Base-by-base conservation (phyloP, 2,888 invertebrate species). In the Julus scandinavius region DNA sequence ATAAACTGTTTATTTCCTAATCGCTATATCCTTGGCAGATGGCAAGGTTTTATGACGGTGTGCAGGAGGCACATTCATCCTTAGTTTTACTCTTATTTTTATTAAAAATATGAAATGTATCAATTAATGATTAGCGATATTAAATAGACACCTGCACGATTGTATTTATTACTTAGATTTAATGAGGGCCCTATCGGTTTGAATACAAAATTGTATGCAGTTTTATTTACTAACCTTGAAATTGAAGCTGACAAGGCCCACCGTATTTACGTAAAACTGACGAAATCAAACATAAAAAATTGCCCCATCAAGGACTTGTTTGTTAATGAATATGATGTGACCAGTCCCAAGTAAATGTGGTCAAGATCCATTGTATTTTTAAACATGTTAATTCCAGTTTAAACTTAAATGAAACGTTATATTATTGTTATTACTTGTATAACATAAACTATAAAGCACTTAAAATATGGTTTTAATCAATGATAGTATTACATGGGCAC, bases 101-200 rank as follows among this genome's bases (percentile, higher is more conserved):
- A 72, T 72, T 72, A 72, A 72, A 72, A 72, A 72, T 72, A 72
- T 72, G 7, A 29, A 63, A 63, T 63, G 63, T 63, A 63, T 63
- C n/a, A 29, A 29, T 72, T 72, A 72, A 72, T 72, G 72, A 72
- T 29, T 29, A 72, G 29, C 29, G 63, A 9, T 29, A 72, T 72
- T 72, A 72, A 72, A 72, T 72, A 72, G 72, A 29, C 72, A 72
- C 72, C 72, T 72, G 72, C 72, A 72, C 7, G 72, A 72, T 72
- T 72, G n/a, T 72, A 72, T 72, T 72, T 72, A 72, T 72, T 72
- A 72, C 29, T 29, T 6, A 11, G 5, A 29, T 29, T 72, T 72
- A 72, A 72, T 72, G 72, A 72, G 29, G 72, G 72, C 29, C 72
- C 11, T 72, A 72, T 72, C 72, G 20, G n/a, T 72, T 72, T n/a